Evolutionary conservation across 2,888 invertebrate species (phyloP).

Genomic region (Ophion costatus): DNA sequence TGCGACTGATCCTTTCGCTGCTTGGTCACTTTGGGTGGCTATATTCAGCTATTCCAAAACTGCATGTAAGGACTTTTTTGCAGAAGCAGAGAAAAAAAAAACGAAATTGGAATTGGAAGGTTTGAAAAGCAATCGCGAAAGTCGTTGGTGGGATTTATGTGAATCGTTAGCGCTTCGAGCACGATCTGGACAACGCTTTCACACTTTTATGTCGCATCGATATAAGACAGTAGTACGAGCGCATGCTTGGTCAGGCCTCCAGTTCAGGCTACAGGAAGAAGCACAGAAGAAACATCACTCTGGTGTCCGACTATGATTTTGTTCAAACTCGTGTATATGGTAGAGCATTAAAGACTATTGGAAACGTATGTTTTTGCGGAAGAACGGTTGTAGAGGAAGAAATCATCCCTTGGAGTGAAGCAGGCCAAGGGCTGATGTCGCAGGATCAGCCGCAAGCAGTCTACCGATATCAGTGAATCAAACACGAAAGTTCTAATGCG

Average conservation of each 20-base stretch:
- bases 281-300: background rate
- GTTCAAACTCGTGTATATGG: no score
- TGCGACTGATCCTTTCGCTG: background rate
- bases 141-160: background rate
- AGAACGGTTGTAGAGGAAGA: no score
- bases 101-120: background rate
- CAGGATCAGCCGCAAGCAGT: no score
- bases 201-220: background rate
- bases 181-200: background rate
- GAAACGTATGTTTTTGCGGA: no score
- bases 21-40: conserved; percentile 2
- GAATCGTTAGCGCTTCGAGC: background rate
- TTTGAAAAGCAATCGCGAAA: background rate
- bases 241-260: background rate
- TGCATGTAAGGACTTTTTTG: background rate
- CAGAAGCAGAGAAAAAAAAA: background rate
- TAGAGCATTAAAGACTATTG: no score
- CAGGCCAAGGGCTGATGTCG: no score
- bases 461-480: no score
- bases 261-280: background rate
- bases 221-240: background rate
- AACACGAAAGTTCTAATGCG: no score
- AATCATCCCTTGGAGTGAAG: no score
- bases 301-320: background rate
- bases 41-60: background rate